phyloP scores from a whole-genome alignment of 2,888 invertebrate genomes.

The Gandaritis pyraliata region DNA sequence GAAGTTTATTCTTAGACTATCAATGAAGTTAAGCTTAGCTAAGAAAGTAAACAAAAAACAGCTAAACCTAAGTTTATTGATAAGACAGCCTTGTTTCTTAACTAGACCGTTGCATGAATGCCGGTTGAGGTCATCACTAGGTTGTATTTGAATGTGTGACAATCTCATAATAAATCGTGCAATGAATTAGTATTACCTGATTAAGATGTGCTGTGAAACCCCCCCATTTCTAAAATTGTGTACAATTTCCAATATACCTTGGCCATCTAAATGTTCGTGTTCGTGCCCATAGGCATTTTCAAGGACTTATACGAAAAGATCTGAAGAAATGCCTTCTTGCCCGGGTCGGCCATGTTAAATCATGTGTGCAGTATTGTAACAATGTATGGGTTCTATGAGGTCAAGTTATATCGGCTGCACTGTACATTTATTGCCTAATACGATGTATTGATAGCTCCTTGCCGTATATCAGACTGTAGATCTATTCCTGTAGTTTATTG shows the following conservation, averaged over 20 bases:
- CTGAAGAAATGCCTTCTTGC: too few relatives aligned
- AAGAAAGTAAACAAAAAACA: neutral
- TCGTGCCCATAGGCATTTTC: too few relatives aligned
- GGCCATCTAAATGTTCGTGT: too few relatives aligned
- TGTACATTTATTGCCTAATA: constrained; percentile 31
- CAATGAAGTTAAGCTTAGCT: neutral
- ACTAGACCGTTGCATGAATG: constrained; percentile 36
- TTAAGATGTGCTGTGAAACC: too few relatives aligned
- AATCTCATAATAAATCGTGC: constrained; percentile 13
- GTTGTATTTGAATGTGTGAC: constrained; percentile 36
- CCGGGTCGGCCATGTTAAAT: too few relatives aligned
- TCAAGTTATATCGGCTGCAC: too few relatives aligned
- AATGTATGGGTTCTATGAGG: too few relatives aligned
- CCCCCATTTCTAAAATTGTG: too few relatives aligned
- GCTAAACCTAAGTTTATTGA: neutral
- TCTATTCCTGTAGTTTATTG: constrained; percentile 61
- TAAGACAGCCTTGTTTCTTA: neutral
- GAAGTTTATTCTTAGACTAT: neutral
- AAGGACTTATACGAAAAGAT: too few relatives aligned
- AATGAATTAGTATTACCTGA: constrained; percentile 39
- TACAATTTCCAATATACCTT: too few relatives aligned
- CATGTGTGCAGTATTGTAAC: too few relatives aligned
- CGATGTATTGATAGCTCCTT: constrained; percentile 61
- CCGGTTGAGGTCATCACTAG: constrained; percentile 53
- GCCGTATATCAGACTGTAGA: constrained; percentile 74